Evolutionary conservation across 2,888 invertebrate species (phyloP).

Genomic region (Cyclophora punctaria): DNA sequence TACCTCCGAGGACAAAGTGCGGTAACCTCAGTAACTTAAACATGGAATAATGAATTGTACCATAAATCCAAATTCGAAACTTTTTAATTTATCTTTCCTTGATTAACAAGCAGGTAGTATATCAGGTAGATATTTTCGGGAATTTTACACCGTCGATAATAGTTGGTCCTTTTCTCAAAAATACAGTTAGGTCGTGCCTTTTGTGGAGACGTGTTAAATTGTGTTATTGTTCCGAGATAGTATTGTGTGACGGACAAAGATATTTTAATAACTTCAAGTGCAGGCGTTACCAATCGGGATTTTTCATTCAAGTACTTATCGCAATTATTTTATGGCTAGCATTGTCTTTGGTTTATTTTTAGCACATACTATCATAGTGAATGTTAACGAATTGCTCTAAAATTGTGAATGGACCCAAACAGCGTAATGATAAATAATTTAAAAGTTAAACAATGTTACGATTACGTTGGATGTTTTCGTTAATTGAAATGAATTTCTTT

Average conservation of each 20-base stretch:
- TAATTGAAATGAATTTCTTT: constrained; percentile 35
- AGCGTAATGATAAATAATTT: not conserved
- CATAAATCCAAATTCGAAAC: constrained; percentile 48
- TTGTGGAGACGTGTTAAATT: constrained; percentile 47
- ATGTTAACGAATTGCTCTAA: no score
- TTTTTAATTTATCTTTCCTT: constrained; percentile 56
- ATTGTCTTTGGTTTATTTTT: no score
- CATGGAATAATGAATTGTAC: constrained; percentile 55
- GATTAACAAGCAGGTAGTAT: constrained; percentile 56
- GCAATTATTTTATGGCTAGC: no score
- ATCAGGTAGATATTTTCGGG: constrained; percentile 59
- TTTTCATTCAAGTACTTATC: not conserved
- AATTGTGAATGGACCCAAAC: not conserved
- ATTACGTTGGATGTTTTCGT: constrained; percentile 27
- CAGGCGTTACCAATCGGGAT: constrained; percentile 6
- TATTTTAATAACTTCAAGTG: constrained; percentile 8
- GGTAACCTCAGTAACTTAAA: constrained; percentile 21
- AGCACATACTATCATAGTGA: no score
- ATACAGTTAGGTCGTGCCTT: constrained; percentile 51
- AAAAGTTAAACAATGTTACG: not conserved
- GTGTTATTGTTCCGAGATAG: constrained; percentile 31
- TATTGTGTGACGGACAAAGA: constrained; percentile 18
- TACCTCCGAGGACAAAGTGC: not conserved
- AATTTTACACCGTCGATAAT: constrained; percentile 35
- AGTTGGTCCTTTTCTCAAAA: constrained; percentile 50